Evolutionary conservation across 2,888 invertebrate species (phyloP).

Genomic region (Drosophila anceps): DNA sequence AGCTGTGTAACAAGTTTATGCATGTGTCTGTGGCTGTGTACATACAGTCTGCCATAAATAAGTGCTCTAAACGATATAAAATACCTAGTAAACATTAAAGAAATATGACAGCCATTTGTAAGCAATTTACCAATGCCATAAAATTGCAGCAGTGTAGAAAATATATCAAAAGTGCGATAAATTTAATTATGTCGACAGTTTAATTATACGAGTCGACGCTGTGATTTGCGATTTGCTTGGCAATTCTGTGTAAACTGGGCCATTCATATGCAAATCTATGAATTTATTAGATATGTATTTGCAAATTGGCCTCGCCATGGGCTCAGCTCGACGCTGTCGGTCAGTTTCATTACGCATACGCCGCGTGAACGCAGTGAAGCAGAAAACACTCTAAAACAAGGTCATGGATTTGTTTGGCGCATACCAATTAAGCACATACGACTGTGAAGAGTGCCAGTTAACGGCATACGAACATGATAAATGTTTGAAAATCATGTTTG

Average conservation of each 20-base stretch:
- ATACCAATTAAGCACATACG: conserved; percentile 20
- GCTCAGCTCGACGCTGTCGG: not conserved
- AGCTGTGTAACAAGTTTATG: conserved; percentile 16
- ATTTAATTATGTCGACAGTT: conserved; percentile 78
- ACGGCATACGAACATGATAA: not conserved
- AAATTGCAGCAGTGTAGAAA: conserved; percentile 12
- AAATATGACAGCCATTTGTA: conserved; percentile 22
- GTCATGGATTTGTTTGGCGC: not conserved
- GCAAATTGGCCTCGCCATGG: conserved; percentile 36
- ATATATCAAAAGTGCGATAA: conserved; percentile 53
- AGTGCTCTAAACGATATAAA: conserved; percentile 23
- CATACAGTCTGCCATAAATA: conserved; percentile 42
- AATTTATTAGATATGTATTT: conserved; percentile 62
- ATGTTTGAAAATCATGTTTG: not conserved
- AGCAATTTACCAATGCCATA: conserved; percentile 35
- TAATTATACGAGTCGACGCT: conserved; percentile 60
- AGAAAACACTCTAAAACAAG: not conserved
- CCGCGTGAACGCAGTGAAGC: conserved; percentile 10
- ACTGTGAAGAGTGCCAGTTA: conserved; percentile 34
- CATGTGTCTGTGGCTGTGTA: conserved; percentile 21
- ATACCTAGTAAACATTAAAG: conserved; percentile 25
- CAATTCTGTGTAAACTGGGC: conserved; percentile 42
- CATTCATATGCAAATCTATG: conserved; percentile 73
- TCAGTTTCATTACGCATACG: conserved; percentile 34
- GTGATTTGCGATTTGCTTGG: conserved; percentile 60